phyloP scores from a whole-genome alignment of 2,888 invertebrate species.

The Pterobdella sp. region DNA sequence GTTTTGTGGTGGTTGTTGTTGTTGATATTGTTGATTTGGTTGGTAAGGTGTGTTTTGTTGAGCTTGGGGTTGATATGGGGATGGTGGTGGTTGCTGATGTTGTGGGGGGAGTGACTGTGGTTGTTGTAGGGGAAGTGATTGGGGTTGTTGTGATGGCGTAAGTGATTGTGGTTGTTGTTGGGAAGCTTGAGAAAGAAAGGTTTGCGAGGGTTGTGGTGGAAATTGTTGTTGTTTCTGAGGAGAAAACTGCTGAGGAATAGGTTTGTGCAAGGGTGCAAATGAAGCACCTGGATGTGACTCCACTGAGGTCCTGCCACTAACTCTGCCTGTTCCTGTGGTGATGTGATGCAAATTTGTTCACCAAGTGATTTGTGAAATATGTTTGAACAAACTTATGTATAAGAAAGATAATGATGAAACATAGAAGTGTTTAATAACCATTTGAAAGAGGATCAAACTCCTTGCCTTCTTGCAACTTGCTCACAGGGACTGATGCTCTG shows the following conservation, averaged over 20 bases:
- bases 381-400: no score
- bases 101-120: neutral
- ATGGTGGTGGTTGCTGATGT: neutral
- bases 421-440: neutral
- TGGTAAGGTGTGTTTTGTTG: neutral
- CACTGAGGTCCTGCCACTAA: neutral
- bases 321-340: neutral
- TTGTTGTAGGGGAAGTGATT: neutral
- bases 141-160: neutral
- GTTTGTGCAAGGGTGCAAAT: neutral
- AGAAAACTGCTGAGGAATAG: neutral
- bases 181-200: no score
- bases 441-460: slow-evolving; percentile 60
- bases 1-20: neutral
- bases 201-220: neutral
- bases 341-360: no score
- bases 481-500: slow-evolving; percentile 19
- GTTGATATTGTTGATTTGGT: neutral
- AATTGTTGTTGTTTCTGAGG: neutral
- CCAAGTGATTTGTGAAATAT: no score
- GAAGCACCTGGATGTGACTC: slow-evolving; percentile 1
- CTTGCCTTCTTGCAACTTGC: slow-evolving; percentile 49
- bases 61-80: neutral
- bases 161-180: neutral
- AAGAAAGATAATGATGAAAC: no score